Percentiles rank a stretch among this genome's conserved stretches.
Evolutionary conservation across 2,888 invertebrate species (phyloP).

Genomic region (Lycaena phlaeas): DNA sequence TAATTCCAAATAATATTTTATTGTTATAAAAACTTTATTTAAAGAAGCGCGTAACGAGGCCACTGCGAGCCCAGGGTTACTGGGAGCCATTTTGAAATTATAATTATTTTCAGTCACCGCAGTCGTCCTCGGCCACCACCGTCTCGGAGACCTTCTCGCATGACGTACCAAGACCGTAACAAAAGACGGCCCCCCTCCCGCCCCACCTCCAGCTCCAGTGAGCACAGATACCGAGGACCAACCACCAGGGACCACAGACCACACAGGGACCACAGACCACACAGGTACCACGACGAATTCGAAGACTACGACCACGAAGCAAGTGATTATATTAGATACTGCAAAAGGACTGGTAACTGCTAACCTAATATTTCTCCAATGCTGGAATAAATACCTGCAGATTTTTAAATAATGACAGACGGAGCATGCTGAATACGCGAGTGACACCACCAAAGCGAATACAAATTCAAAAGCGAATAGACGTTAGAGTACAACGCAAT

Average conservation of each 20-base stretch:
- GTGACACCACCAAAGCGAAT: too few species aligned
- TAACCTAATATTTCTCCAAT: conserved; percentile 18
- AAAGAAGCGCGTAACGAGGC: too few species aligned
- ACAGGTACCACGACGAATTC: conserved; percentile 27
- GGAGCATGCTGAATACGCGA: too few species aligned
- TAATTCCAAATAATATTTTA: too few species aligned
- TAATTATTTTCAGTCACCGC: conserved; percentile 34
- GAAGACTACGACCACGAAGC: conserved; percentile 37
- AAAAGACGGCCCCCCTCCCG: conserved; percentile 41
- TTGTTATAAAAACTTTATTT: too few species aligned
- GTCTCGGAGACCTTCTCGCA: conserved; percentile 38
- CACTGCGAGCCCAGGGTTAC: not conserved
- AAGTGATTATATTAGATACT: conserved; percentile 36
- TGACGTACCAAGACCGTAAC: conserved; percentile 44
- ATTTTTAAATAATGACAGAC: too few species aligned
- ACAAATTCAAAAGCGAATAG: too few species aligned
- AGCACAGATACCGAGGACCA: conserved; percentile 22
- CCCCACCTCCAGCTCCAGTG: conserved; percentile 25
- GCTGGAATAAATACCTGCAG: too few species aligned
- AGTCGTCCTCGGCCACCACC: conserved; percentile 26
- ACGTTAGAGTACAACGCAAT: too few species aligned
- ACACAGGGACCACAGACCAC: conserved; percentile 16
- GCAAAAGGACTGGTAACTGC: conserved; percentile 46
- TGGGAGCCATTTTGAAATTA: not conserved
- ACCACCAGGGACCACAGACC: conserved; percentile 21